Evolutionary conservation across 2,113 vertebrate species (phyloP), one percentile per base, ranked within the genome.

Genomic region (Sula dactylatra): DNA sequence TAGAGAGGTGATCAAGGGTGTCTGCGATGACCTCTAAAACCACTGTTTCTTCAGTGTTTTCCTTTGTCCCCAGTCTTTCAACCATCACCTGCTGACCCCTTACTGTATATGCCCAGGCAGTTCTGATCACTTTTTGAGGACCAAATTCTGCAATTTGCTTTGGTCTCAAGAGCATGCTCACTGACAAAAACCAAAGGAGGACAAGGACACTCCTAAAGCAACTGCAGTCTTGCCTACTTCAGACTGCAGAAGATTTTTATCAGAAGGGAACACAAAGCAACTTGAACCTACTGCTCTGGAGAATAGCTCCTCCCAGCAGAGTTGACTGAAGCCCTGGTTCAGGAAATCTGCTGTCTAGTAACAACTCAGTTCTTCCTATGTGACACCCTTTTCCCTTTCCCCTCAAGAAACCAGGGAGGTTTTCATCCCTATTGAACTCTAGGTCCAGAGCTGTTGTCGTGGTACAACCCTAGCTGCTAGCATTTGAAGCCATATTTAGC

Each of bases 161-260:
- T 81, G 52, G 22, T 87, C 61, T 84, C n/a, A 3, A 20, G 61
- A 83, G 54, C 80, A 21, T 29, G 70, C 86, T 93, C 40, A 47
- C 40, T 69, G 9, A n/a, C 36, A 80, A 71, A n/a, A 79, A 8
- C 58, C 45, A 56, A 94, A 86, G 67, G 87, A 95, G 93, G 90
- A 91, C 93, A 95, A 95, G 72, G 89, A 86, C 86, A 61, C 45
- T 83, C 58, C 24, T 34, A 31, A 80, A 94, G 86, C 66, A 76
- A 32, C 76, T 26, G 52, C 79, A 86, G 42, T 20, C 61, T 62
- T 52, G 55, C 45, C 64, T 71, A 1, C 62, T 90, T 79, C 79
- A 88, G 61, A 15, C 56, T 25, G 62, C 71, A 47, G 44, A 16
- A 72, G 70, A 31, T 61, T 82, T 86, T 78, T 36, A 31, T 54